Evolutionary conservation across 2,113 vertebrate species (phyloP), one percentile per base, ranked within the genome.

Genomic region (Zapornia atra): DNA sequence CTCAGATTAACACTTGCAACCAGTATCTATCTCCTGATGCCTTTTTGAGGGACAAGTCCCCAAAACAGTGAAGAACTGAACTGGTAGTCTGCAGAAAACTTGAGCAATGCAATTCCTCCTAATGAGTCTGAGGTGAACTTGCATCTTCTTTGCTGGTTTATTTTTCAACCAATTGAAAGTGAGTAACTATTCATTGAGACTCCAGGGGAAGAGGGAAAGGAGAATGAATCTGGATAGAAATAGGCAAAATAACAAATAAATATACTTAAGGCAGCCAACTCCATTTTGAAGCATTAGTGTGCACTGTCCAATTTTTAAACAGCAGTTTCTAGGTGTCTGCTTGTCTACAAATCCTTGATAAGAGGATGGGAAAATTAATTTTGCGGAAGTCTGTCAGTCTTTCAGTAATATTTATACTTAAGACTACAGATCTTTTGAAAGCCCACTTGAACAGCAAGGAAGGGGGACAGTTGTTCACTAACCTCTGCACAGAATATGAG

Each of bases 301-400:
- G 66, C 26, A 92, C 50, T 17, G 77, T 77, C 83, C 72, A 93
- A 88, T 68, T 97, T 97, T 96, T 93, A 95, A 97, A 96, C 56
- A 91, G 92, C 88, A 77, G 86, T 72, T 96, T 82, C 66, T 90
- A 84, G 94, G 91, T 92, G 93, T 68, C 90, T 95, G 85, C 63
- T 95, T 97, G 90, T 91, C 97, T 94, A 95, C 71, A 92, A 95
- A 96, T 90, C 88, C 92, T 96, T 95, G 95, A 97, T 95, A 97
- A 98, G 81, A 88, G 63, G 83, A 95, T 73, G n/a, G 70, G 48
- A 92, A 97, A 97, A 97, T 97, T 94, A 97, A 92, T 96, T 98
- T 97, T 96, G 69, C 80, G 56, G 91, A 97, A 96, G 77, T 94
- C 88, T 94, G 85, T 88, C 72, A 94, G 80, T 98, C 68, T 93